Evolutionary conservation across 1,140 invertebrate species (phyloP).

Genomic region (Zaprionus ornatus): DNA sequence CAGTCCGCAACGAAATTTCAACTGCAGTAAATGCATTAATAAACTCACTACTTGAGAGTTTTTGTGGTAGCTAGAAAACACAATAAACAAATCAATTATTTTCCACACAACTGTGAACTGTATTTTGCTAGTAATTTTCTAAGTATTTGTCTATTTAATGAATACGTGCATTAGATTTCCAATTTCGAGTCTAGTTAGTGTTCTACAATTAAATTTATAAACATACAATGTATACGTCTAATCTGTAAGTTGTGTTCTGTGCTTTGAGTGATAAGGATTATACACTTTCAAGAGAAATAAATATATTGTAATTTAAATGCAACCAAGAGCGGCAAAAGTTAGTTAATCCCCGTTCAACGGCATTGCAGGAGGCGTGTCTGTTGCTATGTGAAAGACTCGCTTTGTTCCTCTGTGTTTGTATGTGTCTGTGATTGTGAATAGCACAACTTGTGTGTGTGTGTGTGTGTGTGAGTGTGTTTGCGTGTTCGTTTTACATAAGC

Average conservation of each 20-base stretch:
- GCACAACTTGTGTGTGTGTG: background rate
- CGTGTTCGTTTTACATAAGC: slow-evolving; percentile 64
- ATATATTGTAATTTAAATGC: background rate
- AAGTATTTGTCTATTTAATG: slow-evolving; percentile 26
- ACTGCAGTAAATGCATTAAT: slow-evolving; percentile 3
- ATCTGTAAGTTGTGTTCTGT: slow-evolving; percentile 38
- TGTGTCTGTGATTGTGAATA: background rate
- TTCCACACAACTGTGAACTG: slow-evolving; percentile 40
- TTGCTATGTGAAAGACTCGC: slow-evolving; percentile 24
- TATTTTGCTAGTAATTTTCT: slow-evolving; percentile 41
- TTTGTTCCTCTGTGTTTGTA: background rate
- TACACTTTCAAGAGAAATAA: background rate
- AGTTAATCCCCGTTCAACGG: slow-evolving; percentile 13
- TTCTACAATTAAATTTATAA: slow-evolving; percentile 57
- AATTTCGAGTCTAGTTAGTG: slow-evolving; percentile 64
- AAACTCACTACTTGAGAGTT: background rate
- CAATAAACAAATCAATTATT: slow-evolving; percentile 45
- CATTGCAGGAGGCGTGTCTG: slow-evolving; percentile 32
- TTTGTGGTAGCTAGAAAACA: slow-evolving; percentile 8
- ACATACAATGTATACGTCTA: slow-evolving; percentile 1
- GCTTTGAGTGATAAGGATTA: background rate
- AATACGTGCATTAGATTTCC: slow-evolving; percentile 36
- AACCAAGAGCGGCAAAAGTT: slow-evolving; percentile 13
- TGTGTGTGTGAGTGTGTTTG: slow-evolving; percentile 12
- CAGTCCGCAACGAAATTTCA: slow-evolving; percentile 8